These are phyloP conservation scores for Muscicapa adusta DNA, from an alignment of 2,113 vertebrate species.

Conservation along the genomic window DNA sequence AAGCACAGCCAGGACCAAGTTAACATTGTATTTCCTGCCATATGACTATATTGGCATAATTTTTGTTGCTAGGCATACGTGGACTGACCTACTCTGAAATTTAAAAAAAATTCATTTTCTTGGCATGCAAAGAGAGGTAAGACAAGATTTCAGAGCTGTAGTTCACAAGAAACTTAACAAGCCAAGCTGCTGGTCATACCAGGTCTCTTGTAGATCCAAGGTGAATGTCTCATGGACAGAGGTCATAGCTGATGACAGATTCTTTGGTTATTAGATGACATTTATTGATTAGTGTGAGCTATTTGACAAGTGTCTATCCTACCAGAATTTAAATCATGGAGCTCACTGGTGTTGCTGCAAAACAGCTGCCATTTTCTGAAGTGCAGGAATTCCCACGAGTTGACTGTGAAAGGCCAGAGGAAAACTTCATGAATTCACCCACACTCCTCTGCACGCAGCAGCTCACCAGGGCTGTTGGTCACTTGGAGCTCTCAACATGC, in stretches of 20 bases:
- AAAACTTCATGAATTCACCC: not conserved
- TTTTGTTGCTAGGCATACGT: not conserved
- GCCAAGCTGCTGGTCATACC: not conserved
- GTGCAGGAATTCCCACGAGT: not conserved
- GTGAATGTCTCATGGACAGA: not conserved
- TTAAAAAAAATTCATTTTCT: not conserved
- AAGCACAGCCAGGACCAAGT: conserved; percentile 2
- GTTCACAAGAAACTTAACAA: not conserved
- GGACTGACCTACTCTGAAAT: not conserved
- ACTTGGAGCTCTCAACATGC: accelerated
- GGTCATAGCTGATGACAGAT: not conserved
- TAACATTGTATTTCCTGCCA: conserved; percentile 33
- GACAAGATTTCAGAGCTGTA: not conserved
- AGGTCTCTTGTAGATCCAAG: not conserved
- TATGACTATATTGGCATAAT: not conserved
- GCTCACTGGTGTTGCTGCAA: not conserved
- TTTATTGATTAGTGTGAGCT: not conserved
- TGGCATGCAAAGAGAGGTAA: not conserved
- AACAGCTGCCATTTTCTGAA: not conserved
- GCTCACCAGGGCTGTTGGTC: not conserved
- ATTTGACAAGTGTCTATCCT: not conserved
- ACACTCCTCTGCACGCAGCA: not conserved
- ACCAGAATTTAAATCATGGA: not conserved
- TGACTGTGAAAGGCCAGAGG: not conserved
- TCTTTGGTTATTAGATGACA: not conserved